These are phyloP conservation scores for Phthorimaea operculella DNA, from an alignment of 1,140 invertebrate genomes.

Conservation along the genomic window DNA sequence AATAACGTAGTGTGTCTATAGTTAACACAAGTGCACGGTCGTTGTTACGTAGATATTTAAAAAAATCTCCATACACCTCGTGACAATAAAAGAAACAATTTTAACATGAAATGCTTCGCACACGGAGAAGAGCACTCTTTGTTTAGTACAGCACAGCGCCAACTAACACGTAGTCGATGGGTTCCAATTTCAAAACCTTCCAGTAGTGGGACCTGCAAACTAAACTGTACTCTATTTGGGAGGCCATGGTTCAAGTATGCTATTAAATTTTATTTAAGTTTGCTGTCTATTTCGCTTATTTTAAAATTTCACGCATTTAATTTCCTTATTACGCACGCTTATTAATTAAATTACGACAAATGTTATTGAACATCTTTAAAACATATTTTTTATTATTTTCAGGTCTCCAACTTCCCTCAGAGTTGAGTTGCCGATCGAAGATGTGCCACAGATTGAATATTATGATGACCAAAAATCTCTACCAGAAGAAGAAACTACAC, in stretches of 20 bases:
- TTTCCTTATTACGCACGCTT: conserved; percentile 17
- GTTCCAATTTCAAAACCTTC: conserved; percentile 28
- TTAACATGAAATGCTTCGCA: not conserved
- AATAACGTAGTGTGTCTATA: not conserved
- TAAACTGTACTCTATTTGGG: conserved; percentile 10
- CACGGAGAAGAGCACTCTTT: not conserved
- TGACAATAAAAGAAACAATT: not conserved
- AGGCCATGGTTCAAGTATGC: conserved; percentile 43
- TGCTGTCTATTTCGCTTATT: conserved; percentile 19
- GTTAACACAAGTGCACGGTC: too few species aligned
- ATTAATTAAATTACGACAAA: not conserved
- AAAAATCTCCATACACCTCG: too few species aligned
- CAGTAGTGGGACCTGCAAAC: not conserved
- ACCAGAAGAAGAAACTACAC: conserved; percentile 18
- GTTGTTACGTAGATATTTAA: too few species aligned
- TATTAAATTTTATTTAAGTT: conserved; percentile 21
- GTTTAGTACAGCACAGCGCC: conserved; percentile 13
- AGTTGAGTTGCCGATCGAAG: conserved; percentile 5
- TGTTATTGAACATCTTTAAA: not conserved
- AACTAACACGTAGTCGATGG: conserved; percentile 38
- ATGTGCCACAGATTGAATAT: conserved; percentile 9
- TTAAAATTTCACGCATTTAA: conserved; percentile 31
- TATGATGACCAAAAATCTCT: conserved; percentile 32
- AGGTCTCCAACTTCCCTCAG: not conserved
- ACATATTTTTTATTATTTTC: not conserved